Base-by-base conservation (phyloP, 2,888 invertebrate genomes). In the Anarsia innoxiella region DNA sequence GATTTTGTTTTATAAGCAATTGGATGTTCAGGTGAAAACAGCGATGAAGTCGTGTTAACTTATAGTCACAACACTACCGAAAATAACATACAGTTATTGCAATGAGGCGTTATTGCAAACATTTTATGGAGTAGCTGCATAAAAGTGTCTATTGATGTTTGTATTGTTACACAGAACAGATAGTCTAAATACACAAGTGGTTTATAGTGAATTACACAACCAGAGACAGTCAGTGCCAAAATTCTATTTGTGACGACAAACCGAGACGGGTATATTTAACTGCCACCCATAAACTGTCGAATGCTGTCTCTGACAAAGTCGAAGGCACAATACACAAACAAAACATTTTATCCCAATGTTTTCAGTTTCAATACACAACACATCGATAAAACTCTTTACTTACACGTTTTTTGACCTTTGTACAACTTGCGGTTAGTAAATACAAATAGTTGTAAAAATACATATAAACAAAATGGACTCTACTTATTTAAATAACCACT, bases 231-330 rank as follows among this genome's bases (percentile, higher is more conserved):
- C 72, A 78, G 83, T 84, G 83, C 84, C 84, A 84, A 84, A 83
- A 77, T 79, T 83, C 80, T 83, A 84, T 84, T 83, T 80, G 78
- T 73, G 67, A 77, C 78, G 72, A 80, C 82, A 80, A 79, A 82
- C 74, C 72, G 79, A 77, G 74, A 74, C 80, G 68, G 72, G 78
- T 83, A 82, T 82, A 83, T 83, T 83, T 83, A 84, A 84, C 82
- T 76, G 67, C 69, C 73, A 70, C 72, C 82, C 79, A 84, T 84
- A 84, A 84, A 83, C 79, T 78, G 77, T 74, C 67, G 66, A 78
- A 80, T 74, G 69, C 66, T 68, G 64, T 68, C 64, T 67, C 62
- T 63, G 61, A 72, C 69, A 70, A 66, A 60, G 56, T 51, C 59
- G 39, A 35, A 25, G 51, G n/a, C 25, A 25, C 25, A 25, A 25